Evolutionary conservation across 2,888 invertebrate genomes (phyloP), one percentile per base, ranked within the genome.

Genomic region (Neoascia interrupta): DNA sequence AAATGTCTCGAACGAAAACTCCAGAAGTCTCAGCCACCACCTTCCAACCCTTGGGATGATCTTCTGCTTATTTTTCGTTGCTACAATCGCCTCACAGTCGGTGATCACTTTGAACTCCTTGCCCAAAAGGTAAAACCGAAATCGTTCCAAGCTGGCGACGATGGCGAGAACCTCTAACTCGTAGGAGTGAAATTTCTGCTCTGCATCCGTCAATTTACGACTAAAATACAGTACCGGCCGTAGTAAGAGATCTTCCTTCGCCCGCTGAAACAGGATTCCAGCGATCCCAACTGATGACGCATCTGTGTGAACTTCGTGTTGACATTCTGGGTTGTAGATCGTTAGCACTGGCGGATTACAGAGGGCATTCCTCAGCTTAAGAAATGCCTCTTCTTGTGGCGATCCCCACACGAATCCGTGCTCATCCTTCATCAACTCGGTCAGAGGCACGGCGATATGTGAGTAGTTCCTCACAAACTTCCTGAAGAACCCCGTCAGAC

Each of bases 111-210:
- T 21, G 16, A 60, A 60, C 1, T 3, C 84, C 10, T 41, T 49
- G 8, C 84, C 84, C 18, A 85, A 37, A 13, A 85, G 54, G 63
- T 85, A 86, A 0, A 84, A 72, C 26, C 84, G 43, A 53, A 85
- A 85, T 36, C 84, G 84, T 28, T 85, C 83, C 2, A 85, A 28
- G 2, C 84, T 82, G 81, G 83, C 60, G 11, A 86, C 83, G 5
- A 86, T 80, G 0, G 84, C 85, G n/a, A 86, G 58, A 5, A 85
- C 83, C 80, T 86, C 85, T 1, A 86, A 54, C 49, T 86, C 84
- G 63, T 84, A 85, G 51, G 84, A 84, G 13, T 56, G 45, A 43
- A 83, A 85, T 60, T 83, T 84, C 28, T 75, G 45, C 79, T 85
- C 84, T 11, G 28, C 28, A 5, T 34, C 31, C 4, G 34, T 8